These are phyloP conservation scores for Sialis lutaria DNA, from an alignment of 2,888 invertebrate genomes.

Conservation along the genomic window DNA sequence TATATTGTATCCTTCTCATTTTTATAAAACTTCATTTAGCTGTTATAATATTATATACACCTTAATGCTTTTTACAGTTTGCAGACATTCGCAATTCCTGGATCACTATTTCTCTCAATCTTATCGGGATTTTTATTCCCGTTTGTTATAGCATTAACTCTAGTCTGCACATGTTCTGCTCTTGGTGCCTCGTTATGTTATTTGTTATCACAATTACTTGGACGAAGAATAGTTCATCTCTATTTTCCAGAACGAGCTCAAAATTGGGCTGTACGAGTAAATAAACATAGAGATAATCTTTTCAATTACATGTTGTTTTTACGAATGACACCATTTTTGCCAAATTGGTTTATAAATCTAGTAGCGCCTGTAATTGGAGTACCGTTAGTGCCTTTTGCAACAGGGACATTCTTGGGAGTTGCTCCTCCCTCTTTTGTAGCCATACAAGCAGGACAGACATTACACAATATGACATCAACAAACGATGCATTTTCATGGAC, in stretches of 20 bases:
- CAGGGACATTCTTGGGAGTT: slow-evolving; percentile 93
- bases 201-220: slow-evolving; percentile 76
- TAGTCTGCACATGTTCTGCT: slow-evolving; percentile 90
- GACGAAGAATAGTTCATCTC: slow-evolving; percentile 64
- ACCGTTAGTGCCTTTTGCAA: slow-evolving; percentile 75
- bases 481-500: slow-evolving; percentile 77
- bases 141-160: slow-evolving; percentile 69
- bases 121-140: slow-evolving; percentile 93
- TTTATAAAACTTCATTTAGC: slow-evolving; percentile 5
- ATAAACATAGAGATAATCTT: slow-evolving; percentile 72
- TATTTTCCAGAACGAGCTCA: slow-evolving; percentile 79
- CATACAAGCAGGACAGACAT: slow-evolving; percentile 92
- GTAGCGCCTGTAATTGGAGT: slow-evolving; percentile 94
- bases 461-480: slow-evolving; percentile 80
- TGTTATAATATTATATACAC: background rate
- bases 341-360: slow-evolving; percentile 98
- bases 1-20: slow-evolving; percentile 86
- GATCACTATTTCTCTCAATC: slow-evolving; percentile 93
- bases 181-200: slow-evolving; percentile 93
- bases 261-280: slow-evolving; percentile 71
- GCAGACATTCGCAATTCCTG: slow-evolving; percentile 99
- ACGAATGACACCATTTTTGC: slow-evolving; percentile 91
- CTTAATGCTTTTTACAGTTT: slow-evolving; percentile 39
- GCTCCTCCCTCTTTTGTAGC: slow-evolving; percentile 95
- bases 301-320: slow-evolving; percentile 94